Percentiles rank a stretch among this genome's conserved stretches.
phyloP scores from a whole-genome alignment of 2,797 vertebrate species.

The Coreius guichenoti region DNA sequence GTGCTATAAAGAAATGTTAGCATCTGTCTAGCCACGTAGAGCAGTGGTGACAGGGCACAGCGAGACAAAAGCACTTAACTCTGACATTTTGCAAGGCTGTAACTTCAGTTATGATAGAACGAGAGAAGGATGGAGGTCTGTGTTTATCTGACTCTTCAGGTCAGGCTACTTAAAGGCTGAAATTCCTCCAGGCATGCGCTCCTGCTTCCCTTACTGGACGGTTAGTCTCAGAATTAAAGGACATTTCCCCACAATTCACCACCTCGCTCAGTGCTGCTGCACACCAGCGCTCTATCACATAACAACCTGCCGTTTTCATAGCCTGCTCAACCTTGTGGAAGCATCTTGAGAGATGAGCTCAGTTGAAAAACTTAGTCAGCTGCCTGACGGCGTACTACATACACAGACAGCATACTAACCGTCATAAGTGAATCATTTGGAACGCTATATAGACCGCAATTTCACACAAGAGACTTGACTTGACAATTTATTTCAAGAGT shows the following conservation, averaged over 20 bases:
- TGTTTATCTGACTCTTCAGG: constrained; percentile 39
- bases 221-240: constrained; percentile 43
- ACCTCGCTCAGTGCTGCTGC: constrained; percentile 7
- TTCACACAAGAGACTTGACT: not conserved
- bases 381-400: not conserved
- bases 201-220: constrained; percentile 1
- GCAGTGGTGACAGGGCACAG: constrained; percentile 12
- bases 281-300: constrained; percentile 38
- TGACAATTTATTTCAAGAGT: not conserved
- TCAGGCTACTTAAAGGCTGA: constrained; percentile 39
- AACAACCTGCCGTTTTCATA: constrained; percentile 34
- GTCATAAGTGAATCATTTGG: not conserved
- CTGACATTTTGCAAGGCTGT: constrained; percentile 46
- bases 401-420: not conserved
- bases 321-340: constrained; percentile 27
- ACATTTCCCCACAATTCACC: constrained; percentile 23
- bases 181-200: constrained; percentile 40
- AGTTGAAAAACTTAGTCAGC: not conserved
- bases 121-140: constrained; percentile 33
- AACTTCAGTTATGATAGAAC: constrained; percentile 44
- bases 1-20: constrained; percentile 28
- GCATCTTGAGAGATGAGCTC: constrained; percentile 18
- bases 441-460: not conserved
- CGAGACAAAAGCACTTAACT: constrained; percentile 47
- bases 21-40: constrained; percentile 32